Evolutionary conservation across 2,797 vertebrate genomes (phyloP).

Genomic region (Molossus alvarezi): DNA sequence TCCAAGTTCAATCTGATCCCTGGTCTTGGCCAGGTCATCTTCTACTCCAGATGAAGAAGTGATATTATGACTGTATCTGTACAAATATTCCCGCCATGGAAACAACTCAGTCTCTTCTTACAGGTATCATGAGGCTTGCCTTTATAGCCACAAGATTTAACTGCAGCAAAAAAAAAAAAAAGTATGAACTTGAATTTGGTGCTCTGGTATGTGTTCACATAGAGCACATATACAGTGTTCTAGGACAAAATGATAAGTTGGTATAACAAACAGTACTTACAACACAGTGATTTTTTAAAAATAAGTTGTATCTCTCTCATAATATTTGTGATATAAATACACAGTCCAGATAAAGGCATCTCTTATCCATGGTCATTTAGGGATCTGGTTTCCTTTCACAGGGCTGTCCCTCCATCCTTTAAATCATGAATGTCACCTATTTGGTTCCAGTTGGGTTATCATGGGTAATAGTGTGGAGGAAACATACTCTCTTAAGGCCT

Average conservation of each 20-base stretch:
- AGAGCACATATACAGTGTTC: not conserved
- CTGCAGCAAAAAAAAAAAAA: not conserved
- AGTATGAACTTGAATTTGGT: slow-evolving; percentile 29
- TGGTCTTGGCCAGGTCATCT: not conserved
- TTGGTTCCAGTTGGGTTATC: slow-evolving; percentile 28
- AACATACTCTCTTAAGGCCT: not conserved
- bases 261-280: slow-evolving; percentile 32
- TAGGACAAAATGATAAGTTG: not conserved
- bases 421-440: not conserved
- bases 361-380: not conserved
- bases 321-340: slow-evolving; percentile 2
- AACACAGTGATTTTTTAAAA: slow-evolving; percentile 16
- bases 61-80: not conserved
- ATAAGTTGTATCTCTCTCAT: not conserved
- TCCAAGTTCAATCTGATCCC: not conserved
- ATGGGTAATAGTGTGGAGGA: not conserved
- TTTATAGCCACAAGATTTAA: slow-evolving; percentile 30
- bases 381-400: not conserved
- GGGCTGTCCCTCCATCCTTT: not conserved
- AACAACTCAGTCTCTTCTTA: slow-evolving; percentile 25
- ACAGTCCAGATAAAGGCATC: not conserved
- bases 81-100: not conserved
- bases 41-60: slow-evolving; percentile 20
- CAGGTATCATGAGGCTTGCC: slow-evolving; percentile 4
- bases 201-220: not conserved